These are phyloP conservation scores for Pseudochirops cupreus DNA, from an alignment of 2,797 vertebrate species.

Conservation along the genomic window DNA sequence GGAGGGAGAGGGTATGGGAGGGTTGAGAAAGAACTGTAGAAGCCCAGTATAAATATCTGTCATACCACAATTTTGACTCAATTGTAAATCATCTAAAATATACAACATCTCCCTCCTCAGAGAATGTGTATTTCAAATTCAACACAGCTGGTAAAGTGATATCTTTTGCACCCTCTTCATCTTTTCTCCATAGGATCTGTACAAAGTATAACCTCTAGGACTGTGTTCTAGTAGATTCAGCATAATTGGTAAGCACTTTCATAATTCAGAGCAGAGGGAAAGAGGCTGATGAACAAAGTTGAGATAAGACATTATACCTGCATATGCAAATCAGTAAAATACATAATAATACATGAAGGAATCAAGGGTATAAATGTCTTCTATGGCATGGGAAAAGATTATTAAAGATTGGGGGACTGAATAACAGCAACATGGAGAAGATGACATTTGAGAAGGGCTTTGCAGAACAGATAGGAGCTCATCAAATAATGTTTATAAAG, in stretches of 20 bases:
- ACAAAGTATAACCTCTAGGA: neutral
- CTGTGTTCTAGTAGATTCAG: neutral
- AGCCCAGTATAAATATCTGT: neutral
- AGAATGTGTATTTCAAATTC: neutral
- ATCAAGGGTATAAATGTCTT: neutral
- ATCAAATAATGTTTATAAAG: neutral
- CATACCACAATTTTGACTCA: neutral
- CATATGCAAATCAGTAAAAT: neutral
- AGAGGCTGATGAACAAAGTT: neutral
- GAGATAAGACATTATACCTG: neutral
- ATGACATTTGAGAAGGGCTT: neutral
- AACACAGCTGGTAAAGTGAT: neutral
- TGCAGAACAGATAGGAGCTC: neutral
- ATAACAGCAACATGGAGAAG: neutral
- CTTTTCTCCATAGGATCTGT: neutral
- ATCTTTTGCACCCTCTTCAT: neutral
- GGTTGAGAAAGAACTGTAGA: neutral
- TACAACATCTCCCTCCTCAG: neutral
- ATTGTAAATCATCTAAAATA: neutral
- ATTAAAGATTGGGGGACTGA: neutral
- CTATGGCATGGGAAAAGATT: neutral
- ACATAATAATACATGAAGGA: neutral
- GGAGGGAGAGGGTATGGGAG: neutral
- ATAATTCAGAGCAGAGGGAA: neutral
- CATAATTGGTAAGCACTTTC: neutral